These are phyloP conservation scores for Erythrolamprus reginae DNA, from an alignment of 2,113 vertebrate genomes.

Conservation along the genomic window DNA sequence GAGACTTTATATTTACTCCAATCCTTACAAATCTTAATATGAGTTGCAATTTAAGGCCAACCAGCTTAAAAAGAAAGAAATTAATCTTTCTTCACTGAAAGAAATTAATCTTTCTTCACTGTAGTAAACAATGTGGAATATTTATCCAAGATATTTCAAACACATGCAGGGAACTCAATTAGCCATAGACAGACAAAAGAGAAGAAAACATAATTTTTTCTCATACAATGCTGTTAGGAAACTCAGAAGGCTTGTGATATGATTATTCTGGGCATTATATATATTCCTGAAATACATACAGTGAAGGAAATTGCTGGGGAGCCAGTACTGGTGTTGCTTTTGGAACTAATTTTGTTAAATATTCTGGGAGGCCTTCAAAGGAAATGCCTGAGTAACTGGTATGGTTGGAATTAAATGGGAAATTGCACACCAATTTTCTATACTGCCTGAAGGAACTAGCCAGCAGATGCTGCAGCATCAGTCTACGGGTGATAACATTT, in stretches of 20 bases:
- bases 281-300: conserved; percentile 25
- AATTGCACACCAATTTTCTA: conserved; percentile 47
- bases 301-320: conserved; percentile 21
- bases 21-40: conserved; percentile 18
- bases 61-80: background rate
- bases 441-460: conserved; percentile 24
- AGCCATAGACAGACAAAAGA: conserved; percentile 17
- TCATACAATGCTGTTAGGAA: conserved; percentile 32
- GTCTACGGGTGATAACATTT: conserved; percentile 20
- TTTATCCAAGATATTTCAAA: conserved; percentile 40
- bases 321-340: background rate
- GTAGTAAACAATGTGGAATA: background rate
- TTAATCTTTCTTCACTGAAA: conserved; percentile 8
- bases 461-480: conserved; percentile 19
- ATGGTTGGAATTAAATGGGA: conserved; percentile 37
- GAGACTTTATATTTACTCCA: background rate
- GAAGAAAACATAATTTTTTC: background rate
- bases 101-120: background rate
- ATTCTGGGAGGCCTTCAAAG: conserved; percentile 37
- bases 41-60: conserved; percentile 3
- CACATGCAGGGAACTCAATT: conserved; percentile 40
- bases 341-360: conserved; percentile 50
- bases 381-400: conserved; percentile 44
- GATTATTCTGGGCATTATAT: accelerated
- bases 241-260: conserved; percentile 15